These are phyloP conservation scores for Pygmarrhopalites habei DNA, from an alignment of 1,140 invertebrate genomes.

Conservation along the genomic window DNA sequence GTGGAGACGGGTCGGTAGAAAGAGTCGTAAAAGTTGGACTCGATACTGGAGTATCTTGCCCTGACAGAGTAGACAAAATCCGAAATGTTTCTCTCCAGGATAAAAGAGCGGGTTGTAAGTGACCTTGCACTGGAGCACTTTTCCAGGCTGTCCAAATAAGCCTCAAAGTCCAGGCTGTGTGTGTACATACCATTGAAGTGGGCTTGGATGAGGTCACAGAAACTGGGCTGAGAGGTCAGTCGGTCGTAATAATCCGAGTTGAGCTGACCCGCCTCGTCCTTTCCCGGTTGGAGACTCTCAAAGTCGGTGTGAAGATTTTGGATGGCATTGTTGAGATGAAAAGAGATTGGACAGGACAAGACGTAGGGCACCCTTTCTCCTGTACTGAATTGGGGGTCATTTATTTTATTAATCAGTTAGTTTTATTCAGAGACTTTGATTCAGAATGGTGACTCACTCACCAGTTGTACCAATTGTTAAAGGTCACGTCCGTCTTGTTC, in stretches of 20 bases:
- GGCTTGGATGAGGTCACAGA: constrained; percentile 30
- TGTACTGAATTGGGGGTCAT: no score
- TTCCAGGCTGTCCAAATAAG: constrained; percentile 16
- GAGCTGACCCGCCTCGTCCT: neutral
- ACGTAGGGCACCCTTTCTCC: constrained; percentile 26
- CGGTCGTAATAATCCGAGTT: neutral
- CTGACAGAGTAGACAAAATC: constrained; percentile 29
- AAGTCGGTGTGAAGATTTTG: constrained; percentile 36
- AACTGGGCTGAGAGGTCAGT: neutral
- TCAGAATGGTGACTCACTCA: no score
- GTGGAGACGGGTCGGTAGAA: constrained; percentile 28
- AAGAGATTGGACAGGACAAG: constrained; percentile 32
- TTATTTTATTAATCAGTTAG: no score
- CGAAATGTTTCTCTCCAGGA: neutral
- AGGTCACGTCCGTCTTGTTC: constrained; percentile 37
- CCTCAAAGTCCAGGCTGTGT: neutral
- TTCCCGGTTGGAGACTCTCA: constrained; percentile 21
- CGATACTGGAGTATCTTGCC: constrained; percentile 32
- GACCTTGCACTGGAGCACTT: constrained; percentile 6
- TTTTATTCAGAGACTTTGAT: no score
- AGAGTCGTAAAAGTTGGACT: constrained; percentile 36
- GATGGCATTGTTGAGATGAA: constrained; percentile 34
- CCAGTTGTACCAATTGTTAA: constrained; percentile 35
- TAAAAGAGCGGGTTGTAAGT: neutral
- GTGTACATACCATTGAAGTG: constrained; percentile 30